A percentile compares a stretch with the other conserved stretches of the same genome.
Conservation (phyloP, 2,113 vertebrate species). For the Proteles cristata region DNA sequence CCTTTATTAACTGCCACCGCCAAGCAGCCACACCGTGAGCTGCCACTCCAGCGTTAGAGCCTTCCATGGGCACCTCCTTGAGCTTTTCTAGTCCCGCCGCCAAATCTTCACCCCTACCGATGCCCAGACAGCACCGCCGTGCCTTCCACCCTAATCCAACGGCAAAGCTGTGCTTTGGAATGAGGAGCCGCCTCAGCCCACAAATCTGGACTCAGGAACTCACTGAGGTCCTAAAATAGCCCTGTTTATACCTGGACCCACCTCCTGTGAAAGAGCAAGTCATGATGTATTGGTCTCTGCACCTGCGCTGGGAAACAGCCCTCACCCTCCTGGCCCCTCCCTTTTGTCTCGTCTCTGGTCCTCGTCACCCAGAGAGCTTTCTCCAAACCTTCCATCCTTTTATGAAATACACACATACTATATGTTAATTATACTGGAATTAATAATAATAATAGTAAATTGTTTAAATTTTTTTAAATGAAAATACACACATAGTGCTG, state of each 20-base stretch:
- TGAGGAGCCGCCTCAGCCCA: not conserved
- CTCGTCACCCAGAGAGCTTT: not conserved
- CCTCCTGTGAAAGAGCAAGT: not conserved
- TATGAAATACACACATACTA: not conserved
- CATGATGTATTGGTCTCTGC: not conserved
- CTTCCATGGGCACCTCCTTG: not conserved
- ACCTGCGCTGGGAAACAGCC: too few relatives aligned
- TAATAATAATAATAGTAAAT: not conserved
- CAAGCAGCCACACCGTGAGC: not conserved
- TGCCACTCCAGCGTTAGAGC: not conserved
- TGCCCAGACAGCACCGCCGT: not conserved
- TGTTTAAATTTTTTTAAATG: not conserved
- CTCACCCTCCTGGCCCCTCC: too few relatives aligned
- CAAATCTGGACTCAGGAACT: too few relatives aligned
- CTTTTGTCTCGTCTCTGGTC: not conserved
- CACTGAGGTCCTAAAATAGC: not conserved
- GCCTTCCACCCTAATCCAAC: not conserved
- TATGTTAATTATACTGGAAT: not conserved
- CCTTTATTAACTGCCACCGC: not conserved
- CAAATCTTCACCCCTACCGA: not conserved
- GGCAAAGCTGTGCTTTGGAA: not conserved
- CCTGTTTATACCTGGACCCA: not conserved
- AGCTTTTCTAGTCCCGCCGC: not conserved
- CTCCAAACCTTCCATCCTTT: not conserved
- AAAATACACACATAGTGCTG: not conserved